Conservation (phyloP, 2,113 vertebrate genomes). For the Rhynchomys soricoides region DNA sequence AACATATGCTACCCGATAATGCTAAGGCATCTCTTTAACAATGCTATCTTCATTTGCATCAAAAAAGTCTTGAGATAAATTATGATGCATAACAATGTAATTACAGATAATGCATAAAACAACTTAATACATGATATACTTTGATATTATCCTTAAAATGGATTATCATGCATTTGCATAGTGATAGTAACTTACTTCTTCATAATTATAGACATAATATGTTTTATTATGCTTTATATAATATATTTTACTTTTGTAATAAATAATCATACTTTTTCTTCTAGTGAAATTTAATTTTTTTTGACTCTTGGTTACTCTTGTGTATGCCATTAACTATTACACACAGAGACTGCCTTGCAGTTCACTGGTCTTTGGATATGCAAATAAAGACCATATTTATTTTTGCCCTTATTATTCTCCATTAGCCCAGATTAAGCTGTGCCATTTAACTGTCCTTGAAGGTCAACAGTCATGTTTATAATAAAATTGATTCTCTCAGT, state of each 20-base stretch:
- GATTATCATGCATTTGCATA: not conserved
- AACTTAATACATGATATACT: not conserved
- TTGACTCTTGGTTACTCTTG: not conserved
- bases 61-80: slow-evolving; percentile 27
- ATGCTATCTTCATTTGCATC: slow-evolving; percentile 26
- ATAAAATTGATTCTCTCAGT: slow-evolving; percentile 12
- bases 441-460: slow-evolving; percentile 26
- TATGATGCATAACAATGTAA: slow-evolving; percentile 12
- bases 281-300: not conserved
- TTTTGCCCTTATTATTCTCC: not conserved
- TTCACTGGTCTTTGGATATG: not conserved
- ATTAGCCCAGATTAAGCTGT: not conserved
- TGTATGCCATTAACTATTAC: not conserved
- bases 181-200: not conserved
- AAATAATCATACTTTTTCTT: not conserved
- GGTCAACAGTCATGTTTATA: slow-evolving; percentile 22
- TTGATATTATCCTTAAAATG: not conserved
- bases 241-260: not conserved
- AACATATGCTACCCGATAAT: not conserved
- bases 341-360: not conserved
- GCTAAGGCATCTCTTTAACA: slow-evolving; percentile 1
- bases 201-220: not conserved
- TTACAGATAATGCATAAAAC: slow-evolving; percentile 1
- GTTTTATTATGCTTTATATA: not conserved
- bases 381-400: not conserved